Percentiles rank a stretch among this genome's conserved stretches.
phyloP scores from a whole-genome alignment of 2,113 vertebrate genomes.

The Oryzias curvinotus region DNA sequence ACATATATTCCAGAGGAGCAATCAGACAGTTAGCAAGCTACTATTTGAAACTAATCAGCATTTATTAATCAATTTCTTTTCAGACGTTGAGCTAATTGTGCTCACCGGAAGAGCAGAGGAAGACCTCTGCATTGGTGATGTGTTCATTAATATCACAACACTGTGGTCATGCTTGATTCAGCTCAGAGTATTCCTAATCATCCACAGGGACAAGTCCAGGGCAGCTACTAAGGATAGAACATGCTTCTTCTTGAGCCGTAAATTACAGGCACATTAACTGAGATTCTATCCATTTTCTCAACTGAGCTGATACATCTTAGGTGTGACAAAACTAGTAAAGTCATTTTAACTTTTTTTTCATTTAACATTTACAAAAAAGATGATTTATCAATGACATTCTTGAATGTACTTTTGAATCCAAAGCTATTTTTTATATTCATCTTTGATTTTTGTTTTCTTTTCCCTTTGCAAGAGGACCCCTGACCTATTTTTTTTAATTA shows the following conservation, averaged over 20 bases:
- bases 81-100: constrained; percentile 27
- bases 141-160: constrained; percentile 19
- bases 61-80: constrained; percentile 18
- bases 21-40: background rate
- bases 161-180: constrained; percentile 36
- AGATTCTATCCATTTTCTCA: constrained; percentile 32
- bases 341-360: constrained; percentile 33
- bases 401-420: background rate
- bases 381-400: constrained; percentile 41
- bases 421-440: no score
- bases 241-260: constrained; percentile 57
- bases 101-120: background rate
- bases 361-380: constrained; percentile 4
- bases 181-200: constrained; percentile 37
- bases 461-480: no score
- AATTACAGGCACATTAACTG: constrained; percentile 59
- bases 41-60: constrained; percentile 2
- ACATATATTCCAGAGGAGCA: constrained; percentile 1
- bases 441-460: no score
- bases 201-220: constrained; percentile 48
- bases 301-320: constrained; percentile 44
- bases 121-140: background rate
- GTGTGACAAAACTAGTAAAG: constrained; percentile 52
- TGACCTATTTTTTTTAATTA: no score
- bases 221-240: constrained; percentile 51